Evolutionary conservation across 1,140 invertebrate species (phyloP).

Genomic region (Agrypnia vestita): DNA sequence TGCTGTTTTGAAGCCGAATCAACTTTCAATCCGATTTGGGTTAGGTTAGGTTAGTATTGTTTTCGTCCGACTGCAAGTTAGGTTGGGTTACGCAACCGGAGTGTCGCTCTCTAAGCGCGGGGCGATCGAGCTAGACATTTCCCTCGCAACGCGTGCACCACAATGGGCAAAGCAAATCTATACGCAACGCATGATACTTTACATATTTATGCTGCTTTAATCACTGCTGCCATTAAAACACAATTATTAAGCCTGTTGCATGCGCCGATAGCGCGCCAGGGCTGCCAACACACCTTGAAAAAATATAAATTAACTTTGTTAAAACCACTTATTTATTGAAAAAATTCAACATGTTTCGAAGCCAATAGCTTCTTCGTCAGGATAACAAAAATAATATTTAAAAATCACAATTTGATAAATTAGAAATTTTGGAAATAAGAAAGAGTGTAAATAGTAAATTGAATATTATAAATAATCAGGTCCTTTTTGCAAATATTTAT

Average conservation of each 20-base stretch:
- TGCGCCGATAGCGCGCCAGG: neutral
- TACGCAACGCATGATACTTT: neutral
- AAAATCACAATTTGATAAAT: no score
- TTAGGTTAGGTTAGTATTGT: slow-evolving; percentile 21
- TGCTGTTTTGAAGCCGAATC: no score
- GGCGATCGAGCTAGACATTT: neutral
- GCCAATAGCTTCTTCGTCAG: no score
- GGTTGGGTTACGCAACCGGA: neutral
- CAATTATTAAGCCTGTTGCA: slow-evolving; percentile 20
- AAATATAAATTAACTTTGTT: no score
- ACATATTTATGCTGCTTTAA: neutral
- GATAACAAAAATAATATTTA: no score
- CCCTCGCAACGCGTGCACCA: neutral
- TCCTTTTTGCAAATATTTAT: no score
- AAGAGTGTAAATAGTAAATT: no score
- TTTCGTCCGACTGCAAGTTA: neutral
- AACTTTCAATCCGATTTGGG: neutral
- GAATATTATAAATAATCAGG: no score
- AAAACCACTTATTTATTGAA: no score
- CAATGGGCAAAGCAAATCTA: neutral
- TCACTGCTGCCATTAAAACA: slow-evolving; percentile 29
- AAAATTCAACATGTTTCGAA: no score
- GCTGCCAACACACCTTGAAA: neutral
- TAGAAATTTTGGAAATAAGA: no score
- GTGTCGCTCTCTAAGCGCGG: neutral